Base-by-base conservation (phyloP, 2,888 invertebrate species). In the Metellina segmentata region DNA sequence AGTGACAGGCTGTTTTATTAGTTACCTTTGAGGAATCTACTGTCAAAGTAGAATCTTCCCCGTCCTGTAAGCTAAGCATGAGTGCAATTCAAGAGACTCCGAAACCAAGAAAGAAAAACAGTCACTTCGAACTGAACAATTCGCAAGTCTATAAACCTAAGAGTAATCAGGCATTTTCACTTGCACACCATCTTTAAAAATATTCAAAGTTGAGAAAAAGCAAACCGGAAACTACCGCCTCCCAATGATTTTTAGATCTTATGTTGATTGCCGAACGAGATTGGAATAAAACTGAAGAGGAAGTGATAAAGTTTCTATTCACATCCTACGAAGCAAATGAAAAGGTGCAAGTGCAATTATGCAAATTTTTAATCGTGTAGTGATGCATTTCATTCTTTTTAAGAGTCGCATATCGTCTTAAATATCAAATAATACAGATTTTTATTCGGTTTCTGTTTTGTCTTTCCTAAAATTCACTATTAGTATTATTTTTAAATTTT, bases 41-140 rank as follows among this genome's bases (percentile, higher is more conserved):
- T 78, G 92, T 92, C 88, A 92, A 75, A 69, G 86, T 75, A 52
- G 91, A 87, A 72, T 93, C 91, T 78, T 93, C 91, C 52, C 93
- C 93, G 92, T 93, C 92, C 77, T 93, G 93, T 72, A 92, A 74
- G 81, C 91, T 92, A 85, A 93, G 91, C 93, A 93, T 93, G n/a
- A 75, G 72, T 20, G 53, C 34, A 9, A 13, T 77, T 79, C 34
- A 90, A 88, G 16, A n/a, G 71, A 79, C 53, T 71, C 48, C 34
- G 79, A 90, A 34, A 71, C 13, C 70, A 78, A 19, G 77, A 70
- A 83, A 71, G 52, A 53, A 34, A 34, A 19, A 8, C 5, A 72
- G 49, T n/a, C 49, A 83, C 13, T 16, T 34, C 7, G 20, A 89
- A 75, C 74, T 7, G 53, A 52, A 53, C 19, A 48, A 51, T 74